Evolutionary conservation across 2,113 vertebrate genomes (phyloP), one percentile per base, ranked within the genome.

Genomic region (Otolemur garnettii): DNA sequence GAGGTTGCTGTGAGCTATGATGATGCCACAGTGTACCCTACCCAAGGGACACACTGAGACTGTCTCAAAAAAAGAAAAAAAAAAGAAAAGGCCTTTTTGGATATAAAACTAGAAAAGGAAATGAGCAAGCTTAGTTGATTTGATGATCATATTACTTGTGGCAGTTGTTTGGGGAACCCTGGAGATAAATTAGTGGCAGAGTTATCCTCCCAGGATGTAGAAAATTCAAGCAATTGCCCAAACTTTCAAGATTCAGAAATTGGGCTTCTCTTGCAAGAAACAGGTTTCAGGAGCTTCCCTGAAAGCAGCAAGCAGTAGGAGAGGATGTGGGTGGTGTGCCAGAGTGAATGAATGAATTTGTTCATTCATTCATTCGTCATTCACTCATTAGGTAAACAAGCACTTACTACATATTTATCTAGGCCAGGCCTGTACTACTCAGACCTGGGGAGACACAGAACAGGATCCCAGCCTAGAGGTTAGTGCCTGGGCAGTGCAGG

Each of bases 271-370:
- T 12, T 26, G 42, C 33, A 64, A 11, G 15, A 53, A 1, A 9
- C 13, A n/a, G 28, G 15, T 17, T 59, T 66, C 80, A 71, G 15
- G 64, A 86, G 79, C 22, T 62, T 8, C 10, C 35, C n/a, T 42
- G 68, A 42, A 60, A 95, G 53, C 4, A 28, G 53, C 18, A 55
- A 28, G 53, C 18, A 55, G 8, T 2, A 64, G 4, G 13, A 2
- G 10, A 60, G 10, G 72, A 69, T 74, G 11, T 0, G 14, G 30
- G n/a, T 4, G 6, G 19, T 0, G 4, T 0, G 0, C 30, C 7
- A 30, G 38, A 45, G 45, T 6, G 45, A 38, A 38, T 38, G 38
- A 38, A 38, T 38, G 45, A 6, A 45, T 45, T 6, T 78, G 59
- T 15, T 7, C 0, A 0, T 21, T 50, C 33, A 26, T 24, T 75